phyloP scores from a whole-genome alignment of 2,113 vertebrate genomes.

The Hypomesus transpacificus region DNA sequence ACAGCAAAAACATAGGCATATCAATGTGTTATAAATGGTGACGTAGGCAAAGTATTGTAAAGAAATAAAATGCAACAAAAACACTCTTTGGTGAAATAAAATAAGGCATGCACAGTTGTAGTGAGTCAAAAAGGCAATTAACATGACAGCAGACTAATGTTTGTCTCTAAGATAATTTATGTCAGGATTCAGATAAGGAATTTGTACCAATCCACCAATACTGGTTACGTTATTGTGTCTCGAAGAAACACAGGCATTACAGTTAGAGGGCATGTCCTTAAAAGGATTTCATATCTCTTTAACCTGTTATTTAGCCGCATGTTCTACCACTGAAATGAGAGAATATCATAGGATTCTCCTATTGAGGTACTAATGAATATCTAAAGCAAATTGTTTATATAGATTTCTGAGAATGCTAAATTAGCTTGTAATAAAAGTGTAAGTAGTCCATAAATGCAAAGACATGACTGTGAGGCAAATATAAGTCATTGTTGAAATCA shows the following conservation, averaged over 20 bases:
- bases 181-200: background rate
- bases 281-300: background rate
- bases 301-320: background rate
- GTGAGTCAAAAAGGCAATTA: slow-evolving; percentile 25
- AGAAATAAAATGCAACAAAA: slow-evolving; percentile 13
- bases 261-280: background rate
- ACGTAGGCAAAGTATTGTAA: background rate
- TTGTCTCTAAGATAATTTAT: slow-evolving; percentile 13
- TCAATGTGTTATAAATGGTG: background rate
- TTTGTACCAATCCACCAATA: background rate
- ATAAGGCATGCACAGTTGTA: slow-evolving; percentile 38
- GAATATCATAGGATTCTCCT: slow-evolving; percentile 10
- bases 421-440: background rate
- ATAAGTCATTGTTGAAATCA: background rate
- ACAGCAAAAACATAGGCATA: slow-evolving; percentile 4
- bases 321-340: background rate
- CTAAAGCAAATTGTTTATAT: slow-evolving; percentile 1
- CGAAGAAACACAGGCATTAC: background rate
- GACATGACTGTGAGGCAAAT: background rate
- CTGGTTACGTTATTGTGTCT: background rate
- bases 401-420: slow-evolving; percentile 21
- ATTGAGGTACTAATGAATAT: slow-evolving; percentile 7
- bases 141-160: slow-evolving; percentile 20
- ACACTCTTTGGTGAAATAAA: slow-evolving; percentile 59
- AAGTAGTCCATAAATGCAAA: background rate